Evolutionary conservation across 2,797 vertebrate species (phyloP).

Genomic region (Fistularia tabacaria): DNA sequence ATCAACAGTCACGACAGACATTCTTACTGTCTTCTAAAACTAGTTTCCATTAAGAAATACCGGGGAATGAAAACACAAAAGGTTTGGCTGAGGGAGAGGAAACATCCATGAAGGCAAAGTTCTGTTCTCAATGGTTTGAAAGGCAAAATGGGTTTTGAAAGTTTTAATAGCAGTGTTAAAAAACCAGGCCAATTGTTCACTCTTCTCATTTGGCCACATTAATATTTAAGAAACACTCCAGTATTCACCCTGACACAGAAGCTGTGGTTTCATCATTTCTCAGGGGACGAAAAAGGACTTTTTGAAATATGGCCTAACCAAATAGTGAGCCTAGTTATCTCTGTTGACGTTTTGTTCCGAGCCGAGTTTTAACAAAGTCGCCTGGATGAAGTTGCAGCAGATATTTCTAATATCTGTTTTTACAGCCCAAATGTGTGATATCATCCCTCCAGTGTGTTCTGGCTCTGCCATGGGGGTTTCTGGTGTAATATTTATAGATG

Average conservation of each 20-base stretch:
- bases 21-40: constrained; percentile 69
- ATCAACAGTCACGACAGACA: constrained; percentile 62
- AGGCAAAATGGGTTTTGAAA: constrained; percentile 17
- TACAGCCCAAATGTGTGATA: no score
- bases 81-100: constrained; percentile 30
- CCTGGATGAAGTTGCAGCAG: no score
- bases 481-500: no score
- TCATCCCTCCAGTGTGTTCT: no score
- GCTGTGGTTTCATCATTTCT: constrained; percentile 41
- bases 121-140: constrained; percentile 66
- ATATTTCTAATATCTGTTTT: no score
- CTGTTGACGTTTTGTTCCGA: not conserved
- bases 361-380: no score
- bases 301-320: not conserved
- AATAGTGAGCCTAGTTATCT: not conserved
- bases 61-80: constrained; percentile 45
- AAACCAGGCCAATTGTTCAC: constrained; percentile 43
- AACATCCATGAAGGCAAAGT: constrained; percentile 34
- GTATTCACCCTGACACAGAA: constrained; percentile 53
- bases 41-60: constrained; percentile 58
- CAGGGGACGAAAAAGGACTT: constrained; percentile 22
- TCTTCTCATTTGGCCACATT: constrained; percentile 51
- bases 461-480: no score
- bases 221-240: constrained; percentile 55
- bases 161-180: constrained; percentile 12